phyloP scores from a whole-genome alignment of 1,140 invertebrate genomes.

The Ceratitis capitata region DNA sequence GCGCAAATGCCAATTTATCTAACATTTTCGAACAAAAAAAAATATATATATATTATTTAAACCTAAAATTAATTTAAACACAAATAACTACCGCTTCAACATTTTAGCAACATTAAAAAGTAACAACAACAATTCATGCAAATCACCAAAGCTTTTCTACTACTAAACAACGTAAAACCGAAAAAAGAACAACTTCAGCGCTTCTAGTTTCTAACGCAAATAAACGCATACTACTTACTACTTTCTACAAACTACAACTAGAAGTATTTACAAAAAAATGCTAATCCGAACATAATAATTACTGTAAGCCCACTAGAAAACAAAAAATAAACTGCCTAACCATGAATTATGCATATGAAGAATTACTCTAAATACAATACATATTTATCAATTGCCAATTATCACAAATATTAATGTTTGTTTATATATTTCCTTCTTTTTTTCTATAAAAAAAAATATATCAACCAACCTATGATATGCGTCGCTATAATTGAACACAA shows the following conservation, averaged over 20 bases:
- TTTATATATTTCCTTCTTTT: conserved; percentile 37
- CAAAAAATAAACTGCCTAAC: too few relatives aligned
- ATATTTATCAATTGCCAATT: not conserved
- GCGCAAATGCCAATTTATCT: not conserved
- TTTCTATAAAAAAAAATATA: conserved; percentile 21
- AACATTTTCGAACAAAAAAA: not conserved
- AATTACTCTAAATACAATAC: too few relatives aligned
- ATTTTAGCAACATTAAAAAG: too few relatives aligned
- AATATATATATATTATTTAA: not conserved
- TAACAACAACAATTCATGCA: not conserved
- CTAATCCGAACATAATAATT: conserved; percentile 9
- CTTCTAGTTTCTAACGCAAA: not conserved
- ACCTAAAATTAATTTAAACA: not conserved
- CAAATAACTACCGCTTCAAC: not conserved
- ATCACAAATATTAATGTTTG: conserved; percentile 6
- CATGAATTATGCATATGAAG: too few relatives aligned
- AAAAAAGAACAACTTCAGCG: not conserved
- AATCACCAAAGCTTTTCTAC: conserved; percentile 5
- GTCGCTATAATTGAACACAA: conserved; percentile 48
- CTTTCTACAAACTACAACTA: too few relatives aligned
- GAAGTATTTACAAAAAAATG: too few relatives aligned
- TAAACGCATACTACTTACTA: not conserved
- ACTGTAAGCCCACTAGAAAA: not conserved
- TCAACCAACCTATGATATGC: conserved; percentile 47
- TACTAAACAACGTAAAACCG: conserved; percentile 22